Evolutionary conservation across 2,797 vertebrate genomes (phyloP), one percentile per base, ranked within the genome.

Genomic region (Poecile montanus): DNA sequence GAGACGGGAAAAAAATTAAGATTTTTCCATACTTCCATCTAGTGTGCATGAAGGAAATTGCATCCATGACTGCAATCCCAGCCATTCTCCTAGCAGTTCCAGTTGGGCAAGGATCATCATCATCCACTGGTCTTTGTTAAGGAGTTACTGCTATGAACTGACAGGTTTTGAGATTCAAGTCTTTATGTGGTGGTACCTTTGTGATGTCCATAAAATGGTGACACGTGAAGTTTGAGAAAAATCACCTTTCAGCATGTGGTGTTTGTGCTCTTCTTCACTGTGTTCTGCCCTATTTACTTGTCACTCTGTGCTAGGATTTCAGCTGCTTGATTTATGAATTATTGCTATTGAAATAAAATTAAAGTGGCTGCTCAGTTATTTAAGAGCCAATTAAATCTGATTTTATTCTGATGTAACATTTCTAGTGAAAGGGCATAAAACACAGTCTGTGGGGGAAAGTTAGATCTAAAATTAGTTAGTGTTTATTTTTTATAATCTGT

Each of bases 11-110:
- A 56, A 56, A 74, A 84, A 92, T 94, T 84, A 77, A 83, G 40
- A 61, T 91, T 96, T 97, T 90, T 96, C 38, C 90, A 84, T 42
- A 26, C 77, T 97, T 94, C 95, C 97, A 95, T 96, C 92, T 96
- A 96, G 96, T 90, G 96, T 96, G 68, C 18, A 16, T 75, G 92
- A 86, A 51, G 92, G 94, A 96, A 96, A 97, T 48, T 97, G 80
- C 94, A 97, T 58, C 87, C 73, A 1, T 2, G 2, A 38, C 93
- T 81, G 8, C 86, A 84, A 76, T 60, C 87, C 63, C 62, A 62
- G 32, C 15, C 36, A 2, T 44, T 54, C 85, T 79, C 42, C 50
- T 17, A 3, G 50, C 50, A 70, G 29, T 61, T 85, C 79, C 77
- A 68, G 25, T 29, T 71, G 60, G 81, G 50, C 54, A 78, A 45